Conservation (phyloP, 2,113 vertebrate species). For the Oncorhynchus mykiss region DNA sequence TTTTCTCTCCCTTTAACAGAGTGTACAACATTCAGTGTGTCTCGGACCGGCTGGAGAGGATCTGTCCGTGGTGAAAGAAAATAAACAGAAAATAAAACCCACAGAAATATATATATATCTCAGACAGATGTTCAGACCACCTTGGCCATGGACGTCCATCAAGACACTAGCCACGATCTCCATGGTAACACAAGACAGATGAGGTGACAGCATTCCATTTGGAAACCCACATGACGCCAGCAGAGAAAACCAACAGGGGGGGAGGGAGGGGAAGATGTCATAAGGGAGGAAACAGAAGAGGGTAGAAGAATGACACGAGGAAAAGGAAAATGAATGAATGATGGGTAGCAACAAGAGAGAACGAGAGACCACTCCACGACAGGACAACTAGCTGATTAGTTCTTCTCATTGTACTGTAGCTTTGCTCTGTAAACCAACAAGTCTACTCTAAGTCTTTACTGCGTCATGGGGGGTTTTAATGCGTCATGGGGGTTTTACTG, state of each 20-base stretch:
- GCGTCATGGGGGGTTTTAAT: too few species aligned
- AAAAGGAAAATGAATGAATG: slow-evolving; percentile 24
- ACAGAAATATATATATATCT: slow-evolving; percentile 24
- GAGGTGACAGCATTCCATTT: slow-evolving; percentile 55
- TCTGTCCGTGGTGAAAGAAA: slow-evolving; percentile 41
- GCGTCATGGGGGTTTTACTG: too few species aligned
- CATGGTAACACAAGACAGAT: slow-evolving; percentile 45
- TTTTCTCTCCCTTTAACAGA: neutral
- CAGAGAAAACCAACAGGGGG: slow-evolving; percentile 20
- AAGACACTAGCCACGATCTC: slow-evolving; percentile 15
- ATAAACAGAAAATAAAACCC: neutral
- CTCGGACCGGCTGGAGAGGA: slow-evolving; percentile 64
- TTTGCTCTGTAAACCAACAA: neutral
- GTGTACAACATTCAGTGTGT: slow-evolving; percentile 2
- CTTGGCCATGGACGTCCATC: slow-evolving; percentile 10
- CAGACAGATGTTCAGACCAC: slow-evolving; percentile 21
- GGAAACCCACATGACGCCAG: slow-evolving; percentile 46
- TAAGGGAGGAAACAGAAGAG: slow-evolving; percentile 1
- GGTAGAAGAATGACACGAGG: slow-evolving; percentile 4
- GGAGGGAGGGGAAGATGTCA: neutral
- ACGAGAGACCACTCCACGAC: slow-evolving; percentile 62
- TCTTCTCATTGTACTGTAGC: neutral
- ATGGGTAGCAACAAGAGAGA: slow-evolving; percentile 22
- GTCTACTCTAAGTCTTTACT: too few species aligned
- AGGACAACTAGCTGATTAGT: slow-evolving; percentile 29